Conservation (phyloP, 2,797 vertebrate species). For the Hapalemur alaotrensis region DNA sequence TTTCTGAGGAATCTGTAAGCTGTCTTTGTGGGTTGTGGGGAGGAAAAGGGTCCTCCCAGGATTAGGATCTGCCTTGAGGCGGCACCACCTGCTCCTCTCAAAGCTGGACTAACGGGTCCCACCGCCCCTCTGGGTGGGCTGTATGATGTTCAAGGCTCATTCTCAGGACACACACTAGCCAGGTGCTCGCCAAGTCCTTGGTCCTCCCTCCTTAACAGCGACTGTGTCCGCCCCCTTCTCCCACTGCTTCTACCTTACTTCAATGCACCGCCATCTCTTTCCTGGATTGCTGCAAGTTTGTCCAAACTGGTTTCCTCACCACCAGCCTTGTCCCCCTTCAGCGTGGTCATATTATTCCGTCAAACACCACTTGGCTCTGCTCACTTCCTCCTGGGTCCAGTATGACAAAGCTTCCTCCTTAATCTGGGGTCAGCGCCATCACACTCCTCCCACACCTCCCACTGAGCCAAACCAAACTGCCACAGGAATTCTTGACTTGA, state of each 20-base stretch:
- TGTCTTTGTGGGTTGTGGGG: too few species aligned
- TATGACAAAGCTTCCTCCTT: background rate
- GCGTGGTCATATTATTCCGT: background rate
- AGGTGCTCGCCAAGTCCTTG: accelerated
- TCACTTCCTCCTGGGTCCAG: background rate
- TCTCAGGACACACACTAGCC: background rate
- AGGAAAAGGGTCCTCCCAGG: background rate
- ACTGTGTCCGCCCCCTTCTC: background rate
- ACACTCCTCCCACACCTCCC: background rate
- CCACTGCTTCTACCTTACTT: background rate
- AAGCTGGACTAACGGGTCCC: too few species aligned
- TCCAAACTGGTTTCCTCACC: background rate
- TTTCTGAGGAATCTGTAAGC: background rate
- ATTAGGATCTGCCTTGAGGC: background rate
- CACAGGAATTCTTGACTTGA: background rate
- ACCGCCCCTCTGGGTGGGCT: accelerated
- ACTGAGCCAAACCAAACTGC: background rate
- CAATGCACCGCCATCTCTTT: background rate
- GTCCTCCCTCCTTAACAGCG: background rate
- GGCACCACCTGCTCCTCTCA: accelerated
- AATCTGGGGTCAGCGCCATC: background rate
- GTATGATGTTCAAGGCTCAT: background rate
- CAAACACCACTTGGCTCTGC: background rate
- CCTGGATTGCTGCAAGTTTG: background rate
- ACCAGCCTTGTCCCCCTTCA: background rate